Evolutionary conservation across 2,797 vertebrate genomes (phyloP), one percentile per base, ranked within the genome.

Genomic region (Pseudochaenichthys georgianus): DNA sequence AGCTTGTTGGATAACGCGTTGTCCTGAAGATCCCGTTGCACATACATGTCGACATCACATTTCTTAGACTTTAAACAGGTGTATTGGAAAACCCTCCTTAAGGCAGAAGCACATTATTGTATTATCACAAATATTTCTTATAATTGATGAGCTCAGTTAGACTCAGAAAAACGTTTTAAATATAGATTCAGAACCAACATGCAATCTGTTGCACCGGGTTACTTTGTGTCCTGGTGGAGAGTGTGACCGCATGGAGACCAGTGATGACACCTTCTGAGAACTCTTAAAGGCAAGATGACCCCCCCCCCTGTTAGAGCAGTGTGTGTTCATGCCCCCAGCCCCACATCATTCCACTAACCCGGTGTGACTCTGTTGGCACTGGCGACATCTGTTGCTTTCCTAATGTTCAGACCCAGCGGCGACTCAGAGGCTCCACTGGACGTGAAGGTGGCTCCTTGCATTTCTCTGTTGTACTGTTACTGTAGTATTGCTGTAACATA

Each of bases 401-500:
- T 60, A 73, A 57, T 70, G 70, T 87, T 82, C 47, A 75, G 71
- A 78, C 64, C 75, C 47, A 64, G 64, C 63, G 13, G 68, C 46
- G 69, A 28, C 47, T 78, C 66, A 45, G 71, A 64, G 67, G 74
- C 72, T 43, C 55, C 52, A 38, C 77, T 75, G 78, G 74, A 75
- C 47, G 72, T 77, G 70, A 75, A 63, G 48, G 66, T 50, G 73
- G 85, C 88, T 91, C 85, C 79, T 85, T 82, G 70, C 82, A 79
- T 89, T 72, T 91, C 87, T 89, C 88, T 89, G 90, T 92, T 90
- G 90, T 93, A 86, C 75, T 80, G 83, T 87, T 88, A 65, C 89
- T 88, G 91, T 93, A 93, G 90, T 92, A 73, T 89, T 77, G 89
- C 87, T 93, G 93, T 93, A 94, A 93, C 90, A 92, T 92, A 90